These are phyloP conservation scores for Drosophila histrio DNA, from an alignment of 2,888 invertebrate species.

Conservation along the genomic window DNA sequence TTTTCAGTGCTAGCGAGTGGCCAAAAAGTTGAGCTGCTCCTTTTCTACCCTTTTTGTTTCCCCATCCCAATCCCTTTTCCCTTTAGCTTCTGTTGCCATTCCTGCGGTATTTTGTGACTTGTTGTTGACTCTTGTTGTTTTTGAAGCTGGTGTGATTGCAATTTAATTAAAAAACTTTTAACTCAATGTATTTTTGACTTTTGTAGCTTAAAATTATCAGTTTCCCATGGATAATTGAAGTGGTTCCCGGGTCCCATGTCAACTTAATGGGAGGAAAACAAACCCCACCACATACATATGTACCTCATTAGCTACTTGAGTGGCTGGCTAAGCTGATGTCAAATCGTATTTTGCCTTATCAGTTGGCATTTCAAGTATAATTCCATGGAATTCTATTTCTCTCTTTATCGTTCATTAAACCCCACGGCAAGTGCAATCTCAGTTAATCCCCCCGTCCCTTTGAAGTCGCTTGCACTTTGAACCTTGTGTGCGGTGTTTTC, in stretches of 20 bases:
- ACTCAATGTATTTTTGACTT: constrained; percentile 25
- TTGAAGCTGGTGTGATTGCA: constrained; percentile 37
- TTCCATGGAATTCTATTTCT: constrained; percentile 9
- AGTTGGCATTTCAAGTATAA: constrained; percentile 44
- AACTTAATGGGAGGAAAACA: neutral
- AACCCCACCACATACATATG: constrained; percentile 16
- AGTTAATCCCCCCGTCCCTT: constrained; percentile 19
- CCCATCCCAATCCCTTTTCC: neutral
- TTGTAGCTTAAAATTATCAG: constrained; percentile 24
- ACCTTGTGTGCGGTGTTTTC: constrained; percentile 37
- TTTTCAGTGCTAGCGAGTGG: constrained; percentile 14
- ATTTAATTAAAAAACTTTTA: constrained; percentile 58
- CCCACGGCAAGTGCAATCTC: constrained; percentile 53
- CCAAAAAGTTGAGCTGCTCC: constrained; percentile 22
- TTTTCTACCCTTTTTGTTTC: neutral
- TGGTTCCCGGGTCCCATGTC: constrained; percentile 14
- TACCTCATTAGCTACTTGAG: constrained; percentile 46
- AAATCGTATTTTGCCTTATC: constrained; percentile 36
- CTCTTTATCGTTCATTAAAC: constrained; percentile 69
- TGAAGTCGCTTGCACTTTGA: constrained; percentile 58
- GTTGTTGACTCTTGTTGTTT: constrained; percentile 18
- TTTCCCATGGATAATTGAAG: constrained; percentile 30
- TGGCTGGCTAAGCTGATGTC: constrained; percentile 1
- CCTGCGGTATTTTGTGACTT: constrained; percentile 15
- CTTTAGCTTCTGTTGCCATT: neutral